Evolutionary conservation across 1,140 invertebrate species (phyloP).

Genomic region (Cryptotermes secundus): DNA sequence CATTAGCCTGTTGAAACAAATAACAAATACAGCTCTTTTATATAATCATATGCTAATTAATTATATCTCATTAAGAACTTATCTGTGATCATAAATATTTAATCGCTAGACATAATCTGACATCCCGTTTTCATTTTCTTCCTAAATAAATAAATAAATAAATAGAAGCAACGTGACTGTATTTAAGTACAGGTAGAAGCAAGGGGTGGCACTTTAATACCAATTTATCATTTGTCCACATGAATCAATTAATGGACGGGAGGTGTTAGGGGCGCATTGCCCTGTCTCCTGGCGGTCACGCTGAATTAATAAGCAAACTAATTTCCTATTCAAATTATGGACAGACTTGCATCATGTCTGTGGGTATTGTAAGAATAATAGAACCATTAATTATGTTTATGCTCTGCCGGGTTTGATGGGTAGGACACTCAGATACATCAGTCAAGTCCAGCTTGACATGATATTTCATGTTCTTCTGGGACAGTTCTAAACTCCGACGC

Average conservation of each 20-base stretch:
- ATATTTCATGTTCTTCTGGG: neutral
- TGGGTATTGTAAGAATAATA: conserved; percentile 7
- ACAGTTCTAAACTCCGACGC: neutral
- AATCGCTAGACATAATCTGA: conserved; percentile 3
- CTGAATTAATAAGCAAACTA: conserved; percentile 12
- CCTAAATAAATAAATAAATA: conserved; percentile 1
- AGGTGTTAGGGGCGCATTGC: neutral
- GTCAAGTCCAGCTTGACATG: neutral
- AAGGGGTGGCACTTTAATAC: neutral
- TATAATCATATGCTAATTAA: neutral
- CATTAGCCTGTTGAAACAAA: neutral
- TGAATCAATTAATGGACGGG: conserved; percentile 13
- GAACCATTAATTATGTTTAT: neutral
- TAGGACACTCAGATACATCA: neutral
- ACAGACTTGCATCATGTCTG: neutral
- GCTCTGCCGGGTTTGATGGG: neutral
- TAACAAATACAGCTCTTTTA: neutral
- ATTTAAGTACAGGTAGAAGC: neutral
- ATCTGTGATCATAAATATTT: neutral
- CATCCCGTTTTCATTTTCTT: neutral
- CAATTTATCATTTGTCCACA: conserved; percentile 15
- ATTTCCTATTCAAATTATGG: neutral
- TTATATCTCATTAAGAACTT: neutral
- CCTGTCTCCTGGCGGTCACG: neutral
- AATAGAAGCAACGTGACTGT: neutral